Base-by-base conservation (phyloP, 2,113 vertebrate species). In the Nanger granti region DNA sequence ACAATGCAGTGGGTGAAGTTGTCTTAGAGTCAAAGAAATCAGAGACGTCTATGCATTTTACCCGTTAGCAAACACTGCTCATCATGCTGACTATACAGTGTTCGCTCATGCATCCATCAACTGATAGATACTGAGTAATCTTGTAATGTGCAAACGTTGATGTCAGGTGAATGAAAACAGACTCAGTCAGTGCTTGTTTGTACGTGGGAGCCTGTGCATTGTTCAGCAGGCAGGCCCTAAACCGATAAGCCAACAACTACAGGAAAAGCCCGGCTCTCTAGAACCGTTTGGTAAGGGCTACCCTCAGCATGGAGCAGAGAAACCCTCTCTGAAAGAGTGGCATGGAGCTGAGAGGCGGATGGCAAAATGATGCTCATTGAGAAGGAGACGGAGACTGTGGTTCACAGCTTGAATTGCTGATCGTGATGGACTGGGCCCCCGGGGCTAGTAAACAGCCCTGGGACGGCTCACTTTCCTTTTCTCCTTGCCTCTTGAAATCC, bases 1-100 rank as follows among this genome's bases (percentile, higher is more conserved):
- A 62, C 44, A 17, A 4, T 60, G 1, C 3, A 0, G 11, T 73
- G 31, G 28, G 10, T 76, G 28, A 59, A 80, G 20, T 12, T 92
- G 37, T 87, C 9, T 92, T 47, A 49, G 37, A 92, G 31, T 57
- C 60, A 79, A 24, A 66, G 47, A 83, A 66, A 29, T 79, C 1
- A 44, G 28, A 18, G 15, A 28, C 13, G 5, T 52, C 1, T 22
- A 8, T 12, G 47, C 2, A 20, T 14, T 37, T 41, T 37, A 13
- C 14, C 18, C 20, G 5, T 52, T 80, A 47, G 31, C n/a, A 34
- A 52, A 37, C 49, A 26, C 4, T 28, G 44, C 6, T 14, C 28
- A 11, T 15, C 3, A 5, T 8, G 29, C 24, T 59, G 41, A 22
- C 29, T 26, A 1, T 17, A 37, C 0, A 7, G 3, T 0, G 10